Evolutionary conservation across 2,113 vertebrate species (phyloP), one percentile per base, ranked within the genome.

Genomic region (Hippopotamus amphibius): DNA sequence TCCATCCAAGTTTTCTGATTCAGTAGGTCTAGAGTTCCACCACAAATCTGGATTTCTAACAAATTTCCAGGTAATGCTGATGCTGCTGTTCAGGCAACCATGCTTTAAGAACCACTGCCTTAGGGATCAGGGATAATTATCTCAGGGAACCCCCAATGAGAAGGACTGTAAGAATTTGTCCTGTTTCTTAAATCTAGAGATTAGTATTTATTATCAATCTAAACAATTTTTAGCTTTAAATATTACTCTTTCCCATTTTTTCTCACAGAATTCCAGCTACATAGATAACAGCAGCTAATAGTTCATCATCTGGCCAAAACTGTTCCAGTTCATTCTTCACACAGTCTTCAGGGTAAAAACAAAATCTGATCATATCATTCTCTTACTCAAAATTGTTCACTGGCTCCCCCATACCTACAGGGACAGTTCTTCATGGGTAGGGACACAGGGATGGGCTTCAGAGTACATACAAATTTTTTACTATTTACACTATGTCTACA

Each of bases 141-240:
- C 33, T 93, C 59, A 93, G 6, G 8, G 74, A 57, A 87, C 3
- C 17, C 33, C 14, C 50, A 72, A 1, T 26, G 17, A 82, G 65
- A 55, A 95, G 48, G 76, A 74, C 57, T 22, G 6, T 6, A 76
- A 48, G 26, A 46, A 96, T 76, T 53, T 69, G 7, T 14, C 16
- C 33, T 69, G 43, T 33, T 79, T 53, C 53, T 89, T 77, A 79
- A 88, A 69, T 46, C 33, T 93, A 77, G 50, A 93, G 61, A 76
- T 76, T 84, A 65, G 43, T 69, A 68, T 89, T 61, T n/a, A 15
- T 9, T 14, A 46, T 83, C 43, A 71, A 77, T 55, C 12, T 63
- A 61, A 89, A 84, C 43, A 68, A 61, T 53, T 69, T 53, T 89
- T 89, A 79, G n/a, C 79, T 93, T 61, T 79, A 74, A 93, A 83